A percentile compares a stretch with the other conserved stretches of the same genome.
Evolutionary conservation across 2,113 vertebrate genomes (phyloP).

Genomic region (Arizona elegans): DNA sequence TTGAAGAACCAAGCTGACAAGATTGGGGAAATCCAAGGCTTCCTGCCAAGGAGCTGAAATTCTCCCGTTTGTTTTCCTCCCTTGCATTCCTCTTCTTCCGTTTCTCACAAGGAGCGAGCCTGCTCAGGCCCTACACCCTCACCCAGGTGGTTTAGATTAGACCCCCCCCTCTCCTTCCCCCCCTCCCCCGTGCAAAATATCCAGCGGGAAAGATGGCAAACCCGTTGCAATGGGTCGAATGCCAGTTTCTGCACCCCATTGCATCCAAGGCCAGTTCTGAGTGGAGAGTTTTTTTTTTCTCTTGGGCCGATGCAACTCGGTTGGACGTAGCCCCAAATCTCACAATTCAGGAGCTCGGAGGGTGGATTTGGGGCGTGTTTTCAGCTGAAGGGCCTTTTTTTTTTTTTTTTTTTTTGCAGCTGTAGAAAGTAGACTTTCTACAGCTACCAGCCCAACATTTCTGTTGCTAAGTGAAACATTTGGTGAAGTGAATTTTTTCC

Average conservation of each 20-base stretch:
- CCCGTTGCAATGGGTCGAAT: too few species aligned
- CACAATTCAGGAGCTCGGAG: too few species aligned
- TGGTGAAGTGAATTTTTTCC: too few species aligned
- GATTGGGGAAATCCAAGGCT: neutral
- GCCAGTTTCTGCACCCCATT: neutral
- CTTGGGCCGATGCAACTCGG: neutral
- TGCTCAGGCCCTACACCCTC: neutral
- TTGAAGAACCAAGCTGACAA: neutral
- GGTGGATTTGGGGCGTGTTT: neutral
- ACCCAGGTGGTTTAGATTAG: slow-evolving; percentile 6
- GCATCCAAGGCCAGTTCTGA: neutral
- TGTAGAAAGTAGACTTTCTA: too few species aligned
- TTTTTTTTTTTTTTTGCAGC: neutral
- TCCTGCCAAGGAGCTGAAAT: neutral
- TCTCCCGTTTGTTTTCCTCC: too few species aligned
- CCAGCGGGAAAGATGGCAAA: neutral
- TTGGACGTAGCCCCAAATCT: neutral
- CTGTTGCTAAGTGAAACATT: too few species aligned
- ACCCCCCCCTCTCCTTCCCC: too few species aligned
- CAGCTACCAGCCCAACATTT: too few species aligned
- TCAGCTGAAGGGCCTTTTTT: neutral
- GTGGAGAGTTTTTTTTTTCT: neutral
- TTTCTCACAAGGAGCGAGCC: neutral
- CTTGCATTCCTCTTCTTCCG: neutral
- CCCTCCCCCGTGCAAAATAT: neutral